Conservation (phyloP, 2,888 invertebrate genomes). For the Rugalucina vietnamica region DNA sequence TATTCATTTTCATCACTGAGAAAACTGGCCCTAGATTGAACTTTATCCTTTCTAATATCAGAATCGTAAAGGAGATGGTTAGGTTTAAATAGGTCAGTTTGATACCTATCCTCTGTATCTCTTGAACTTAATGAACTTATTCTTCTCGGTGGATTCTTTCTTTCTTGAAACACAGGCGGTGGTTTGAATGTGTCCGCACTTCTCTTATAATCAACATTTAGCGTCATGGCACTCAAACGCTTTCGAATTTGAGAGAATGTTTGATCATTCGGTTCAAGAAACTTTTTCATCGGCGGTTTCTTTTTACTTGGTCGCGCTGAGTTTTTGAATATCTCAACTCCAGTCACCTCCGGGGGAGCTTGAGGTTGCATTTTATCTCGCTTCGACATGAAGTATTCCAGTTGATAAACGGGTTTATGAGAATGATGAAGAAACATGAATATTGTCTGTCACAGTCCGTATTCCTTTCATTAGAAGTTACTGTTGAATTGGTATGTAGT, state of each 20-base stretch:
- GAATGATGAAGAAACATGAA: constrained; percentile 5
- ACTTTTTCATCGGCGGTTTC: constrained; percentile 22
- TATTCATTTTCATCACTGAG: constrained; percentile 48
- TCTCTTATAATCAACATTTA: constrained; percentile 51
- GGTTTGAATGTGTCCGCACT: constrained; percentile 17
- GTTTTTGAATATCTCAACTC: background rate
- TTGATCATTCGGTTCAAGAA: constrained; percentile 49
- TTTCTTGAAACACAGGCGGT: constrained; percentile 47
- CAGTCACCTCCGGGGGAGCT: background rate
- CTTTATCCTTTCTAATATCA: background rate
- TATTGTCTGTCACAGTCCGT: too few relatives aligned
- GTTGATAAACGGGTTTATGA: background rate
- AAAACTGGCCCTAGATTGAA: constrained; percentile 43
- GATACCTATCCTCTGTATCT: constrained; percentile 27
- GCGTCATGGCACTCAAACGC: constrained; percentile 45
- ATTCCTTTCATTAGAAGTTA: too few relatives aligned
- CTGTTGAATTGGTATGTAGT: too few relatives aligned
- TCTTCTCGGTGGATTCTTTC: constrained; percentile 40
- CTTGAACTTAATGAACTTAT: constrained; percentile 54
- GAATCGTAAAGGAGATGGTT: constrained; percentile 6
- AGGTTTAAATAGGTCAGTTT: background rate
- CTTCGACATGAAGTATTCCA: background rate
- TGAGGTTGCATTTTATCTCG: background rate
- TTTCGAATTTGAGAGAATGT: constrained; percentile 51
- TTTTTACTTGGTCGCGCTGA: background rate